Evolutionary conservation across 2,113 vertebrate genomes (phyloP).

Genomic region (Platichthys flesus): DNA sequence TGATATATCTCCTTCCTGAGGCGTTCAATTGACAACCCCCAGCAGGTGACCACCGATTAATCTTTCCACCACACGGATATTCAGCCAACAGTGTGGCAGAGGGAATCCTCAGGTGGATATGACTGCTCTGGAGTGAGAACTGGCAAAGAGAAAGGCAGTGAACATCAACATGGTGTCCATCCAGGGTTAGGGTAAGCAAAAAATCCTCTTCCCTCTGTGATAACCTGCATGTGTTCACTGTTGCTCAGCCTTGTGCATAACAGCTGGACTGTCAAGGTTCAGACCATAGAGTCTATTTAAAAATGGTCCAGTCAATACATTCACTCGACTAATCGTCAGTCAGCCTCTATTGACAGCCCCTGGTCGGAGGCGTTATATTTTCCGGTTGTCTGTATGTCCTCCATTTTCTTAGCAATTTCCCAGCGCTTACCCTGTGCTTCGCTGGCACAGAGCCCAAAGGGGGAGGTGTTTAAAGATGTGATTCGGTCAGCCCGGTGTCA

Average conservation of each 20-base stretch:
- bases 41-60: constrained; percentile 75
- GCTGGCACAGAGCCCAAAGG: no score
- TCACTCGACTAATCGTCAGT: no score
- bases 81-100: constrained; percentile 35
- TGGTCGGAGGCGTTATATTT: no score
- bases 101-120: constrained; percentile 45
- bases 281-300: background rate
- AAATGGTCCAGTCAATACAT: no score
- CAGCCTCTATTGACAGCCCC: no score
- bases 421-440: no score
- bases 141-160: constrained; percentile 28
- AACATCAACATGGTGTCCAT: constrained; percentile 43
- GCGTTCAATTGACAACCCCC: constrained; percentile 72
- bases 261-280: constrained; percentile 4
- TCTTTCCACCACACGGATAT: constrained; percentile 64
- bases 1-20: constrained; percentile 65
- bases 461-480: no score
- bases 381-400: no score
- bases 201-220: background rate
- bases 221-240: constrained; percentile 12
- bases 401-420: no score
- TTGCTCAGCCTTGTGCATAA: constrained; percentile 15
- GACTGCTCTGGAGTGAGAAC: constrained; percentile 31
- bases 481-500: no score
- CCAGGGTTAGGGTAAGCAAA: constrained; percentile 11